Conservation (phyloP, 1,140 invertebrate species). For the Sminthurinus signatus region DNA sequence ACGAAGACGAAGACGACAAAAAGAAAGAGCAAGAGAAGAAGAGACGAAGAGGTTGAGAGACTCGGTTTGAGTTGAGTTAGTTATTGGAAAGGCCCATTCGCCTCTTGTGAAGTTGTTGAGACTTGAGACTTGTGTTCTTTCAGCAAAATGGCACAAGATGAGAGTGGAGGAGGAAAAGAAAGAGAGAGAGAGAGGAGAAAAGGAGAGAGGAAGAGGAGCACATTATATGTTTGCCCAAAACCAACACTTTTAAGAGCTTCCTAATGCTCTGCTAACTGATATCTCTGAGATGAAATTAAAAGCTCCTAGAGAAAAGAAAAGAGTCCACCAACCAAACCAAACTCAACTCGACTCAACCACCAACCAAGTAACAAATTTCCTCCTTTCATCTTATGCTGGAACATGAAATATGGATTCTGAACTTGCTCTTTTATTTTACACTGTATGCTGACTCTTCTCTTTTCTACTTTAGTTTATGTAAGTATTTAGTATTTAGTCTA, state of each 20-base stretch:
- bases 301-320: conserved; percentile 25
- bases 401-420: conserved; percentile 40
- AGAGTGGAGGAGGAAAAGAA: background rate
- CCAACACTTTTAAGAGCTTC: conserved; percentile 41
- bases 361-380: conserved; percentile 29
- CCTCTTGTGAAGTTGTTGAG: conserved; percentile 25
- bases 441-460: no score
- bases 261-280: conserved; percentile 41
- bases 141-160: background rate
- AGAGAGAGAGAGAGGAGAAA: background rate
- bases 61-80: conserved; percentile 20
- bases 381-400: conserved; percentile 38
- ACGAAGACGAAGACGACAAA: background rate
- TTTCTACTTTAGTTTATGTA: no score
- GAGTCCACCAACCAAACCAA: no score
- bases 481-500: no score
- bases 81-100: conserved; percentile 18
- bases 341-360: no score
- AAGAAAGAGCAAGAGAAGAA: background rate
- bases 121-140: conserved; percentile 9
- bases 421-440: no score
- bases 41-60: conserved; percentile 9
- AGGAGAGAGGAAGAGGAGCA: background rate
- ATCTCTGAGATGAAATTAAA: conserved; percentile 41
- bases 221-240: conserved; percentile 40